A percentile compares a stretch with the other conserved stretches of the same genome.
These are phyloP conservation scores for Parazoanthus darwini DNA, from an alignment of 92 coral and sea anemone genomes.

Conservation along the genomic window DNA sequence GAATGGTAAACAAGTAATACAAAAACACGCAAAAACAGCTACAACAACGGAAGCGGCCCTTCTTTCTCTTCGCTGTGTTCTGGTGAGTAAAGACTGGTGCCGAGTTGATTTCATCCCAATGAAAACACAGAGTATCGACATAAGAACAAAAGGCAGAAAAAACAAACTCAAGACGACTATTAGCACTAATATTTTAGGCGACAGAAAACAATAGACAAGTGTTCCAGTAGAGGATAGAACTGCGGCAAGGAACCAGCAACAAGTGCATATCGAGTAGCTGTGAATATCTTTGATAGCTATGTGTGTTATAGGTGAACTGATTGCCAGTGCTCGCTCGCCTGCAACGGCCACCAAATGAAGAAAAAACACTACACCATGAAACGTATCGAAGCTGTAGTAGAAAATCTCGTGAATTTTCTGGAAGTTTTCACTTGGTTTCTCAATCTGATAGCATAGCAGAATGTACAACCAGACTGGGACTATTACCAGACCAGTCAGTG, in stretches of 20 bases:
- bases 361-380: constrained; percentile 3
- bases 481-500: constrained; percentile 12
- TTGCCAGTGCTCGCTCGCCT: constrained; percentile 4
- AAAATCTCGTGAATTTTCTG: constrained; percentile 15
- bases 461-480: background rate
- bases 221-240: background rate
- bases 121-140: constrained; percentile 11
- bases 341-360: constrained; percentile 11
- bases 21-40: background rate
- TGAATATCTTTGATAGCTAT: background rate
- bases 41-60: background rate
- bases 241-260: constrained; percentile 12
- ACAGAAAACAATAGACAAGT: background rate
- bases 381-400: constrained; percentile 24
- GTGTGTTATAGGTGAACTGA: constrained; percentile 22
- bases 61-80: constrained; percentile 27
- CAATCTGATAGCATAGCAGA: constrained; percentile 4
- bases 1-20: background rate
- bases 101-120: background rate
- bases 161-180: background rate
- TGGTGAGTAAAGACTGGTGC: background rate
- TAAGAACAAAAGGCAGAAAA: constrained; percentile 19
- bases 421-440: constrained; percentile 15
- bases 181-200: constrained; percentile 3
- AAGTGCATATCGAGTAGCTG: background rate